Evolutionary conservation across 1,140 invertebrate genomes (phyloP).

Genomic region (Trichoplusia ni): DNA sequence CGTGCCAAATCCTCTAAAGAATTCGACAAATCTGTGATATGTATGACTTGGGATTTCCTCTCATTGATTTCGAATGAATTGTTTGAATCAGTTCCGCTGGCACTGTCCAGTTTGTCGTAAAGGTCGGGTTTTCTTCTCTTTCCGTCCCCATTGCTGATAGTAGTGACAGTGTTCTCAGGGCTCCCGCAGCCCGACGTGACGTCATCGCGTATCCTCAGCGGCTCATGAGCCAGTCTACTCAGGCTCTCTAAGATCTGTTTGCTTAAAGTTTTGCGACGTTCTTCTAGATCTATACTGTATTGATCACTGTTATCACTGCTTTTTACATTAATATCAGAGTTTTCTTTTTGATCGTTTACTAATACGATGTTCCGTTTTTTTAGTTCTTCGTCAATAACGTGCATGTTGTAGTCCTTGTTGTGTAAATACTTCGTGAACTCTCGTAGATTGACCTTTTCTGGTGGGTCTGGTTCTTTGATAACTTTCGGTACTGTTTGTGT

Average conservation of each 20-base stretch:
- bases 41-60: conserved; percentile 68
- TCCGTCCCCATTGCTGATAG: conserved; percentile 28
- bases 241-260: conserved; percentile 33
- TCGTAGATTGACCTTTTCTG: background rate
- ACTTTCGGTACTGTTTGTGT: background rate
- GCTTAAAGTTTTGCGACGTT: background rate
- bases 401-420: conserved; percentile 18
- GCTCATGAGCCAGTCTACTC: conserved; percentile 30
- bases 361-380: conserved; percentile 32
- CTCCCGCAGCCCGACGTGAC: conserved; percentile 30
- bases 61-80: conserved; percentile 66
- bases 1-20: conserved; percentile 67
- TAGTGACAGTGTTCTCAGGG: conserved; percentile 28
- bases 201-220: conserved; percentile 13
- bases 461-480: background rate
- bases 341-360: background rate
- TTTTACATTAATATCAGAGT: background rate
- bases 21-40: conserved; percentile 67
- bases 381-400: conserved; percentile 25
- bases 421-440: conserved; percentile 1
- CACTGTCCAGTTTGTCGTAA: conserved; percentile 72
- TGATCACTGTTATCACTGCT: background rate
- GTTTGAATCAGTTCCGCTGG: conserved; percentile 61
- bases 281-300: background rate
- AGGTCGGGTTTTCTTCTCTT: conserved; percentile 50